Evolutionary conservation across 2,888 invertebrate species (phyloP), one percentile per base, ranked within the genome.

Genomic region (Syrphus vitripennis): DNA sequence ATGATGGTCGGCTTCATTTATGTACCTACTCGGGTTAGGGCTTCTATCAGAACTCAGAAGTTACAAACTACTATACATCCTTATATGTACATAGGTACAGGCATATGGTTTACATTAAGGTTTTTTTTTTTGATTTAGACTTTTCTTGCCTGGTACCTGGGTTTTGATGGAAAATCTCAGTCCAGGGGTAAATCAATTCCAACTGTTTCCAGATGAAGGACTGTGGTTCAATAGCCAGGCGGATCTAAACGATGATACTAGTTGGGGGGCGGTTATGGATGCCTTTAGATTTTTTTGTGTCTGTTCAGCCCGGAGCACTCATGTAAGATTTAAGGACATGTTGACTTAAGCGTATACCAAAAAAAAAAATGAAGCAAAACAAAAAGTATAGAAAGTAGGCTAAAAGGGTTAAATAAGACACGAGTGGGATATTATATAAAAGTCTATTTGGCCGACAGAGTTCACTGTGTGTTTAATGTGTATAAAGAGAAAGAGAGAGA

Each of bases 241-340:
- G n/a, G n/a, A n/a, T n/a, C n/a, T n/a, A n/a, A n/a, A n/a, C n/a
- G n/a, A n/a, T n/a, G n/a, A n/a, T n/a, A n/a, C 2, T 42, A 7
- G 34, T 57, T 40, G 65, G 24, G 40, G 24, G 3, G 24, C 1
- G 12, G 34, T 9, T 10, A 40, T 37, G 37, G 40, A 53, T 74
- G 45, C 69, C 14, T 72, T 84, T 76, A 2, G n/a, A 72, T 50
- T 72, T 81, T 84, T 76, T 81, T 78, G 63, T 63, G 6, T 21
- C 10, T 76, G 5, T 29, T 24, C 10, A 67, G 21, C 67, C 34
- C 67, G 72, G 72, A 59, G 45, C 81, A 67, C 76, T 72, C 81
- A 77, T 81, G 76, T 84, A 81, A 81, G 84, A 84, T 84, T 84
- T 81, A 84, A 81, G 81, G 81, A 69, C 84, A 67, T 84, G 71